phyloP scores from a whole-genome alignment of 2,888 invertebrate genomes.

The Drosophila bunnanda region DNA sequence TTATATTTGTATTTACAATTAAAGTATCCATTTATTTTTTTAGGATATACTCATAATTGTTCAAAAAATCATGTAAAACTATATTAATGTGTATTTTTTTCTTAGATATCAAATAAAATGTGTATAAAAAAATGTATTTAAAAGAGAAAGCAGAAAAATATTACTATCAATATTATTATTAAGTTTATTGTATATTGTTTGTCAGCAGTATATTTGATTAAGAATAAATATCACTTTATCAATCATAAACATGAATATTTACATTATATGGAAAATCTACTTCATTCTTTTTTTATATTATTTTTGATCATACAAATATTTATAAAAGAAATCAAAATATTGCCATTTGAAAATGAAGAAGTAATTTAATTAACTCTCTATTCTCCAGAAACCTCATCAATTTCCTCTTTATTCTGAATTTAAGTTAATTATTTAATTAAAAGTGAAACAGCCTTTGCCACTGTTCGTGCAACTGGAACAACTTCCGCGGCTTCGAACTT shows the following conservation, averaged over 20 bases:
- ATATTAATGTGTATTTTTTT: no score
- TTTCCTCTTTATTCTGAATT: not conserved
- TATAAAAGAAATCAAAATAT: not conserved
- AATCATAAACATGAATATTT: no score
- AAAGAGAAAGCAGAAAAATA: no score
- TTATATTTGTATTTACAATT: no score
- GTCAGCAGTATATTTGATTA: slow-evolving; percentile 2
- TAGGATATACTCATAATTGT: not conserved
- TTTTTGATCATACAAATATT: not conserved
- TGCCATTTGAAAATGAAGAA: not conserved
- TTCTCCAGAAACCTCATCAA: not conserved
- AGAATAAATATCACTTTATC: not conserved
- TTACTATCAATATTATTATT: not conserved
- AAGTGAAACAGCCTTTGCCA: not conserved
- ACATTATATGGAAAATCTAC: no score
- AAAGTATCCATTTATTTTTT: not conserved
- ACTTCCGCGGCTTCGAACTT: slow-evolving; percentile 54
- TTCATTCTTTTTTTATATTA: no score
- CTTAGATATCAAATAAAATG: not conserved
- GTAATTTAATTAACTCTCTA: not conserved
- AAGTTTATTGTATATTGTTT: not conserved
- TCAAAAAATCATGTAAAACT: not conserved
- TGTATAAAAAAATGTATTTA: not conserved
- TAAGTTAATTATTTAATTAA: not conserved
- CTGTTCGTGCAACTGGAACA: slow-evolving; percentile 34